Percentiles rank a stretch among this genome's conserved stretches.
Evolutionary conservation across 2,888 invertebrate genomes (phyloP).

Genomic region (Melanargia galathea): DNA sequence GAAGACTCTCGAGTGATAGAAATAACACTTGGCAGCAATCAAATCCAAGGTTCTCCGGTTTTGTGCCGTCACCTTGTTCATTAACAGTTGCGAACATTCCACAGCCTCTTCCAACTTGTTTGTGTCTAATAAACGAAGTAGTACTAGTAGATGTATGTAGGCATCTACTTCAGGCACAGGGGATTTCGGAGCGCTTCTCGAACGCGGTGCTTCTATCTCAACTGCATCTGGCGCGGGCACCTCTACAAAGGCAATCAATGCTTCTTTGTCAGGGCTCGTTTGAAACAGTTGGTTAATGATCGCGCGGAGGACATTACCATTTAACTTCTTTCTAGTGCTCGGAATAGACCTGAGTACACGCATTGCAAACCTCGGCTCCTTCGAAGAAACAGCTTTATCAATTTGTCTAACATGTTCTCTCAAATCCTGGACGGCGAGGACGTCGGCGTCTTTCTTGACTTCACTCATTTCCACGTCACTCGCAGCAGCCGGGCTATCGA

Average conservation of each 20-base stretch:
- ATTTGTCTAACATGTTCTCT: constrained; percentile 96
- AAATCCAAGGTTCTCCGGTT: constrained; percentile 96
- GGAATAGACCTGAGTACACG: constrained; percentile 94
- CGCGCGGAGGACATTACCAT: constrained; percentile 90
- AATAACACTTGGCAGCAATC: constrained; percentile 95
- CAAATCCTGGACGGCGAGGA: constrained; percentile 91
- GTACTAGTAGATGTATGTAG: constrained; percentile 93
- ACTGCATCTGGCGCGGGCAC: constrained; percentile 84
- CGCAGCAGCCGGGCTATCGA: constrained; percentile 84
- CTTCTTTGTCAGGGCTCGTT: constrained; percentile 87
- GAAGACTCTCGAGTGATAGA: constrained; percentile 95
- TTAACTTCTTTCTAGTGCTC: constrained; percentile 93
- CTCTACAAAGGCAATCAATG: constrained; percentile 90
- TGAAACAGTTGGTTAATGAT: constrained; percentile 92
- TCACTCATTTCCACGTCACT: constrained; percentile 85
- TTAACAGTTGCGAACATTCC: constrained; percentile 91
- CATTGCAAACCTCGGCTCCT: constrained; percentile 96
- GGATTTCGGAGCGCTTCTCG: constrained; percentile 86
- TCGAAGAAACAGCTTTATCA: constrained; percentile 96
- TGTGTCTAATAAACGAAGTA: constrained; percentile 94
- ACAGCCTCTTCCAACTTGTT: constrained; percentile 90
- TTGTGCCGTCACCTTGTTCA: constrained; percentile 92
- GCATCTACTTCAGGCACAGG: constrained; percentile 95
- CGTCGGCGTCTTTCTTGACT: constrained; percentile 90
- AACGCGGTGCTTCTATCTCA: constrained; percentile 86